These are phyloP conservation scores for Balearica regulorum DNA, from an alignment of 2,797 vertebrate species.

Conservation along the genomic window DNA sequence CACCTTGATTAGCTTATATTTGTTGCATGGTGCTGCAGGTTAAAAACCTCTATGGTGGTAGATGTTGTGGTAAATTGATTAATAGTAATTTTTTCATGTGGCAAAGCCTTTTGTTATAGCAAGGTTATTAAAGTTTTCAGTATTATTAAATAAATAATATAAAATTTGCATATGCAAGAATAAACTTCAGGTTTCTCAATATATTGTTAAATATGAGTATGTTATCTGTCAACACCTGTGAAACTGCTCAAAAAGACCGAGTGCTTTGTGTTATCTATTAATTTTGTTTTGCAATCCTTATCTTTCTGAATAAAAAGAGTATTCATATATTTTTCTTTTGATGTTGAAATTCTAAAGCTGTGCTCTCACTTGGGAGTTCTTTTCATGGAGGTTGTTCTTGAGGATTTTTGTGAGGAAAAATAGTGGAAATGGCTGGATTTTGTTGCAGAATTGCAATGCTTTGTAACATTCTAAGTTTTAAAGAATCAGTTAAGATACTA, in stretches of 20 bases:
- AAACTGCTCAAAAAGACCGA: neutral
- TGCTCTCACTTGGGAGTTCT: neutral
- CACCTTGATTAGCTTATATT: neutral
- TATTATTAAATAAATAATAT: neutral
- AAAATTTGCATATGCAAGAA: neutral
- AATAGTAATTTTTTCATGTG: neutral
- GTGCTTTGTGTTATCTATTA: neutral
- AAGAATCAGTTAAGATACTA: neutral
- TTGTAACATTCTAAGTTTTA: neutral
- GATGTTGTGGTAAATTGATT: neutral
- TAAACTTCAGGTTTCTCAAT: neutral
- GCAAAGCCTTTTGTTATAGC: neutral
- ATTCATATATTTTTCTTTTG: neutral
- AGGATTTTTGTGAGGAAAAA: neutral
- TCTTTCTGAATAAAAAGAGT: neutral
- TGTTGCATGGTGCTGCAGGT: neutral
- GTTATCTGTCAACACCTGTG: neutral
- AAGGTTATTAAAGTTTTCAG: neutral
- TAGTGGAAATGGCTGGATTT: neutral
- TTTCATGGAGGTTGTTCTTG: neutral
- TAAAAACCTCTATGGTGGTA: neutral
- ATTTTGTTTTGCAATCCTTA: neutral
- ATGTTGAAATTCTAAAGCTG: neutral
- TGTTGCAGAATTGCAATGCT: neutral
- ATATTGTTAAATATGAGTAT: neutral